Evolutionary conservation across 2,113 vertebrate genomes (phyloP).

Genomic region (Ardeotis arabs): DNA sequence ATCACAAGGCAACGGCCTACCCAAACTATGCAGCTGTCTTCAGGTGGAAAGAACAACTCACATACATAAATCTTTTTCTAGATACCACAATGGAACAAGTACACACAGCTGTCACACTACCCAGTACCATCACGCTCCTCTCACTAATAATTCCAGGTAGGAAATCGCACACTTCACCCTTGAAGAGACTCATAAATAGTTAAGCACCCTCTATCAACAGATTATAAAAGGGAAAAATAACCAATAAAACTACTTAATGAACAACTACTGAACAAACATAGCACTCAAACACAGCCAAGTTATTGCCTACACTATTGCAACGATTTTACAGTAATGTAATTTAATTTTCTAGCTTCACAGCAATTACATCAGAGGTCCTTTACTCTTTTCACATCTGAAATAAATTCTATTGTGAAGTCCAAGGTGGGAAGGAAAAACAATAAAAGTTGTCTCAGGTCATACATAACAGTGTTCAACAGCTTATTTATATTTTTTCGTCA

Average conservation of each 20-base stretch:
- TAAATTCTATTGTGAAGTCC: conserved; percentile 22
- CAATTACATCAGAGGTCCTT: conserved; percentile 49
- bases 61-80: background rate
- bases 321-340: conserved; percentile 57
- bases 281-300: conserved; percentile 11
- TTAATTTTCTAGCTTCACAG: conserved; percentile 51
- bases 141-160: conserved; percentile 53
- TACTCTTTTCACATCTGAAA: conserved; percentile 6
- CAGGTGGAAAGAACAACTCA: background rate
- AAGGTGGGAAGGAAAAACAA: background rate
- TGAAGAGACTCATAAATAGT: conserved; percentile 66
- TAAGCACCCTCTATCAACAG: conserved; percentile 64
- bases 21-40: background rate
- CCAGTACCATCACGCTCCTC: background rate
- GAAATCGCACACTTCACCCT: conserved; percentile 60
- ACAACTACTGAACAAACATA: conserved; percentile 70
- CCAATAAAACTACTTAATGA: conserved; percentile 74
- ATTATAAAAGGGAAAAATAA: conserved; percentile 62
- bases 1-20: background rate
- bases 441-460: background rate
- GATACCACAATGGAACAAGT: background rate
- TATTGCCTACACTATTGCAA: conserved; percentile 58
- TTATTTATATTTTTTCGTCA: background rate
- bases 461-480: background rate
- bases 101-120: background rate